Percentiles rank a stretch among this genome's conserved stretches.
phyloP scores from a whole-genome alignment of 2,888 invertebrate species.

The Galerucella nymphaeae region DNA sequence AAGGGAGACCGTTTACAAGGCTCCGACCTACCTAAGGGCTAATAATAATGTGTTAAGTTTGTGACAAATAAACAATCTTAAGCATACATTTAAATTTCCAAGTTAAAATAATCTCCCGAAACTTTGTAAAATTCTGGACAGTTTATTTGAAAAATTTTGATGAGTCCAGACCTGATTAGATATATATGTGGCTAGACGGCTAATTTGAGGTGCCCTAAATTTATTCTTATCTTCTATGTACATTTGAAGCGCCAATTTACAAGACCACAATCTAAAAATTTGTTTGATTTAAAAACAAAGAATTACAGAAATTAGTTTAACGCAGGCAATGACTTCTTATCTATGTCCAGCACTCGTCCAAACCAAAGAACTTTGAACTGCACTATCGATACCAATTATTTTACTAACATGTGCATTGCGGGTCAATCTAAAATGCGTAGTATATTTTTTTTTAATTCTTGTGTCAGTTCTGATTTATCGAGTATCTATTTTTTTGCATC shows the following conservation, averaged over 20 bases:
- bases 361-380: constrained; percentile 39
- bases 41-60: too few relatives aligned
- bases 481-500: background rate
- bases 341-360: constrained; percentile 23
- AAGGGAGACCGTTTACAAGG: too few relatives aligned
- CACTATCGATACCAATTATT: constrained; percentile 24
- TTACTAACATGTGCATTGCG: constrained; percentile 21
- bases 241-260: constrained; percentile 8
- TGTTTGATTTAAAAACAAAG: constrained; percentile 23
- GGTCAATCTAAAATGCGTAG: constrained; percentile 26
- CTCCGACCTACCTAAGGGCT: too few relatives aligned
- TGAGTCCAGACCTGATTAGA: background rate
- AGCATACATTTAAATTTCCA: too few relatives aligned
- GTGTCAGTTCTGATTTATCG: constrained; percentile 9
- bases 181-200: background rate
- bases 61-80: too few relatives aligned
- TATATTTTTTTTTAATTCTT: constrained; percentile 18
- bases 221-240: background rate
- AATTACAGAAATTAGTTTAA: constrained; percentile 29
- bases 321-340: constrained; percentile 33
- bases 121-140: too few relatives aligned
- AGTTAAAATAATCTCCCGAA: too few relatives aligned
- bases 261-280: background rate
- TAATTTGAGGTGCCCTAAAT: constrained; percentile 11
- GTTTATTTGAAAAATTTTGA: background rate